Base-by-base conservation (phyloP, 1,140 invertebrate genomes). In the Aphelinus atriplicis region DNA sequence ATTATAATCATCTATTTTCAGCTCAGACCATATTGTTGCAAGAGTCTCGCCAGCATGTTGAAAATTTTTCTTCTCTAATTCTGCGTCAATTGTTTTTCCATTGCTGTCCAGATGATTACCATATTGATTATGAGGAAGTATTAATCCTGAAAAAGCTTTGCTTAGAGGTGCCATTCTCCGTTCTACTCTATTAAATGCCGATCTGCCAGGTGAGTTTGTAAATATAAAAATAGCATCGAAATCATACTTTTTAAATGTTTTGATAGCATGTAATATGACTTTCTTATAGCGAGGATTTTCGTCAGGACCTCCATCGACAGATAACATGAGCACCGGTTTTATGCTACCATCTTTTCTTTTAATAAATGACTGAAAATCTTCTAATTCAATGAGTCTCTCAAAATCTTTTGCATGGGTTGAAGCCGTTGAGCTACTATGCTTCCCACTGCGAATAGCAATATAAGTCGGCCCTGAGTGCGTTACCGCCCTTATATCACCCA, bases 81-180 rank as follows among this genome's bases (percentile, higher is more conserved):
- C 79, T 67, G 71, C 57, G 77, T 86, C 81, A 62, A 79, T 81
- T 64, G 85, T 86, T 79, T 78, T 76, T 60, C 80, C 78, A 79
- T 56, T 77, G 78, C 43, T 87, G n/a, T n/a, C n/a, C n/a, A n/a
- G n/a, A n/a, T n/a, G n/a, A n/a, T n/a, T n/a, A n/a, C n/a, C n/a
- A n/a, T n/a, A n/a, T n/a, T n/a, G n/a, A n/a, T n/a, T n/a, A n/a
- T n/a, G n/a, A n/a, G n/a, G n/a, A n/a, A n/a, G 53, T 6, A 55
- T 55, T 55, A 55, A 5, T 6, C 53, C 53, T 6, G 5, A 6
- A 6, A 55, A 55, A 69, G 84, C 80, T 51, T 76, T 77, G 67
- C 81, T 85, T 46, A 88, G 69, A 43, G 86, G 85, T 55, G 85
- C 87, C 86, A 87, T 82, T 9, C 81, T 50, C 53, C 78, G 74